Conservation (phyloP, 2,113 vertebrate genomes). For the Hipposideros armiger region DNA sequence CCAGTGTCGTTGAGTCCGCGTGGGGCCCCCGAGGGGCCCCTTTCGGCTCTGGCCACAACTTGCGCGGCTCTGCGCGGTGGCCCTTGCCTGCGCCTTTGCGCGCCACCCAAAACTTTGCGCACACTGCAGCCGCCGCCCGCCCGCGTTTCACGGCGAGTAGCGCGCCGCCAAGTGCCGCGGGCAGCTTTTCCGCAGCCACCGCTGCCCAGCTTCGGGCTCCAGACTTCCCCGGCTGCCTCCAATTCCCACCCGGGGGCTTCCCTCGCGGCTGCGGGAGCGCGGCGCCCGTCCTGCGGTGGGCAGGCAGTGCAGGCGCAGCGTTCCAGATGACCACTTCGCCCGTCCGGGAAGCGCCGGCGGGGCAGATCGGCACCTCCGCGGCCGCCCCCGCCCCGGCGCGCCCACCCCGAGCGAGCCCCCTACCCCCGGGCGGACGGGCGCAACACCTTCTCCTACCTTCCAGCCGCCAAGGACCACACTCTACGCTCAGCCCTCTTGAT, state of each 20-base stretch:
- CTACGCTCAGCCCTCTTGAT: constrained; percentile 81
- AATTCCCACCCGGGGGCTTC: constrained; percentile 74
- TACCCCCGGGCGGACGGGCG: constrained; percentile 21
- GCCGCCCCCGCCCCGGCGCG: neutral
- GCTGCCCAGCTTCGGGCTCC: neutral
- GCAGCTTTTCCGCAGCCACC: neutral
- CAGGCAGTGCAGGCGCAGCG: constrained; percentile 28
- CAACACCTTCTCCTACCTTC: constrained; percentile 88
- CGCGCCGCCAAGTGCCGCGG: constrained; percentile 46
- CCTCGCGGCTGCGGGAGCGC: constrained; percentile 66
- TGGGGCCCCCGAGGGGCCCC: neutral
- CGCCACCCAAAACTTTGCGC: constrained; percentile 83
- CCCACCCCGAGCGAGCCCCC: constrained; percentile 57
- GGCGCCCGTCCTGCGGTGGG: constrained; percentile 51
- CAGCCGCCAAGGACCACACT: constrained; percentile 69
- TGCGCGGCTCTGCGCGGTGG: neutral
- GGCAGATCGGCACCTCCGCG: neutral
- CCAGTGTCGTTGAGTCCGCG: neutral
- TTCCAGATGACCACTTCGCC: constrained; percentile 20
- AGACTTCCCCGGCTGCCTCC: constrained; percentile 61
- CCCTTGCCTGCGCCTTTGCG: constrained; percentile 66
- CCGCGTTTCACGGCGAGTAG: neutral
- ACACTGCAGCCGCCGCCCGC: constrained; percentile 66
- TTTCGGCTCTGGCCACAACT: constrained; percentile 61
- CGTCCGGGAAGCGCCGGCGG: neutral